These are phyloP conservation scores for Selenia dentaria DNA, from an alignment of 2,888 invertebrate species.

Conservation along the genomic window DNA sequence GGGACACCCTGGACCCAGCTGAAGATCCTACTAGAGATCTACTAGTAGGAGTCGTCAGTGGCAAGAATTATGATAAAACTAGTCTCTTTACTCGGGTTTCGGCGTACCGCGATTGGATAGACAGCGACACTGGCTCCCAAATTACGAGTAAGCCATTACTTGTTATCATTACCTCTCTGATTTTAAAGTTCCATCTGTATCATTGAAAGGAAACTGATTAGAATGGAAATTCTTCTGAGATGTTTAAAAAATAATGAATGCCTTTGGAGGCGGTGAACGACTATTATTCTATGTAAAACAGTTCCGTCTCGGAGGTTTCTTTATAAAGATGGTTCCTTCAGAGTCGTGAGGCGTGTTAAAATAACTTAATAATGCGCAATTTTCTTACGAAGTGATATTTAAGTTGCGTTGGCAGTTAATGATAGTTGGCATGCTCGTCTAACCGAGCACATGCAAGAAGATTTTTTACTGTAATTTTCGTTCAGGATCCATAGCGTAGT, in stretches of 20 bases:
- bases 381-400: too few species aligned
- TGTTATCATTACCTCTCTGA: conserved; percentile 42
- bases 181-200: conserved; percentile 56
- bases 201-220: conserved; percentile 21
- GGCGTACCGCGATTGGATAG: conserved; percentile 47
- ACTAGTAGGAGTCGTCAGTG: conserved; percentile 62
- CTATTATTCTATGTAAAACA: conserved; percentile 48
- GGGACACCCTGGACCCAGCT: conserved; percentile 40
- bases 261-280: conserved; percentile 34
- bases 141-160: conserved; percentile 20
- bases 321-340: background rate
- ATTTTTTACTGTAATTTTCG: too few species aligned
- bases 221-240: conserved; percentile 1
- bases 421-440: too few species aligned
- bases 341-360: background rate
- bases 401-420: background rate
- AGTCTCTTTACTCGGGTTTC: conserved; percentile 45
- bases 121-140: conserved; percentile 17
- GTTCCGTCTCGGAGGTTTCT: conserved; percentile 16
- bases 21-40: conserved; percentile 41
- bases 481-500: too few species aligned
- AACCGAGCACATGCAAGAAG: too few species aligned
- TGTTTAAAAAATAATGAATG: conserved; percentile 33
- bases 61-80: conserved; percentile 62
- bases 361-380: conserved; percentile 1